Percentiles rank a stretch among this genome's conserved stretches.
Conservation (phyloP, 2,888 invertebrate species). For the Andrena chrysosceles region DNA sequence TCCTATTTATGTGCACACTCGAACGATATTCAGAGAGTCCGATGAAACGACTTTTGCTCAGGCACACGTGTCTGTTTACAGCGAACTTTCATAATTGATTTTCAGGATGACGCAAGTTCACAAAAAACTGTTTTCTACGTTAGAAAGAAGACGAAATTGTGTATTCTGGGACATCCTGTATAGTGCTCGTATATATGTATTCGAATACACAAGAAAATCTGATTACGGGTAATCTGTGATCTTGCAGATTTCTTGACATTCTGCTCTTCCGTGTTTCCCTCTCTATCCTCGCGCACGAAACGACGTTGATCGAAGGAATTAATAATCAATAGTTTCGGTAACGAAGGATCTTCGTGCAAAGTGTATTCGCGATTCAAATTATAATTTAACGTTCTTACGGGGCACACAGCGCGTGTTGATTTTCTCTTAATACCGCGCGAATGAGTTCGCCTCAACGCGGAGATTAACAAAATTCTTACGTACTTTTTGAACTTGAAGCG, state of each 20-base stretch:
- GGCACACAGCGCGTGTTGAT: constrained; percentile 17
- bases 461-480: constrained; percentile 49
- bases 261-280: not conserved
- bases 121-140: not conserved
- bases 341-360: not conserved
- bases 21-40: too few relatives aligned
- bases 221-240: constrained; percentile 64
- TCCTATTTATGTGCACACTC: too few relatives aligned
- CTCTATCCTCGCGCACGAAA: not conserved
- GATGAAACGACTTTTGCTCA: too few relatives aligned
- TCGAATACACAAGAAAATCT: constrained; percentile 32
- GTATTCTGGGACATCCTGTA: constrained; percentile 6
- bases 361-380: constrained; percentile 6
- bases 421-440: not conserved
- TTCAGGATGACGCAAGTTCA: too few relatives aligned
- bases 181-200: constrained; percentile 24
- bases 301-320: constrained; percentile 6
- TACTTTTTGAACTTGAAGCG: constrained; percentile 56
- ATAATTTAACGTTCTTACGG: not conserved
- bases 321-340: constrained; percentile 11
- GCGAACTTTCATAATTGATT: too few relatives aligned
- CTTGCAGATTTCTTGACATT: constrained; percentile 51
- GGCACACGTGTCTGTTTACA: too few relatives aligned
- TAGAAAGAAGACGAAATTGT: not conserved
- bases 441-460: not conserved